Evolutionary conservation across 2,888 invertebrate species (phyloP), one percentile per base, ranked within the genome.

Genomic region (Octodonta nipae): DNA sequence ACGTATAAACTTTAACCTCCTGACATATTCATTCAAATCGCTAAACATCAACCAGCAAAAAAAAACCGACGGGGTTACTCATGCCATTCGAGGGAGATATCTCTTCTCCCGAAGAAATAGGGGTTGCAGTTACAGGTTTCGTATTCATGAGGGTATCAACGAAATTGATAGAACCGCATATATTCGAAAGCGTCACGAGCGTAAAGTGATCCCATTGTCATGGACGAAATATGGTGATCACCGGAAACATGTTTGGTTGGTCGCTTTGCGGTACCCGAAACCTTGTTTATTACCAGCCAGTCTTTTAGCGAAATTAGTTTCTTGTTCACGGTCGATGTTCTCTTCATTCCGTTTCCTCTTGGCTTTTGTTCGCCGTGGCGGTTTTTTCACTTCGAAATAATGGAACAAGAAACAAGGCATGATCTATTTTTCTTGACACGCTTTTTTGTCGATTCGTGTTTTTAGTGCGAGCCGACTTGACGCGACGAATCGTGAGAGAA

Each of bases 151-250:
- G 32, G 35, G 35, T 35, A 35, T 35, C 32, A 32, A 28, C 26
- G 32, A 25, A 35, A 35, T 32, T 35, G 35, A 35, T 35, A 35
- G 35, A 20, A 28, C 22, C 35, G 29, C 20, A 32, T 35, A 32
- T 35, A 35, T 32, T 14, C 32, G 24, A 14, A 24, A 30, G 29
- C 16, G 32, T 24, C 35, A 30, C 29, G 43, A 42, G 41, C 41
- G 43, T 38, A 40, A 42, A 44, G 40, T 38, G 38, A 35, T 37
- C 34, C 40, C 40, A 42, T 42, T 44, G 44, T 41, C 34, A 28
- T 20, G 29, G 34, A 22, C 37, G 34, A 44, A 44, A 44, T 44
- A 44, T 41, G 41, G 42, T 36, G 40, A 26, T 32, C 14, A 13
- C 28, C 22, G 32, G 28, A 20, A 12, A 24, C 30, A 30, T 29